These are phyloP conservation scores for Thaumatotibia leucotreta DNA, from an alignment of 1,140 invertebrate species.

Conservation along the genomic window DNA sequence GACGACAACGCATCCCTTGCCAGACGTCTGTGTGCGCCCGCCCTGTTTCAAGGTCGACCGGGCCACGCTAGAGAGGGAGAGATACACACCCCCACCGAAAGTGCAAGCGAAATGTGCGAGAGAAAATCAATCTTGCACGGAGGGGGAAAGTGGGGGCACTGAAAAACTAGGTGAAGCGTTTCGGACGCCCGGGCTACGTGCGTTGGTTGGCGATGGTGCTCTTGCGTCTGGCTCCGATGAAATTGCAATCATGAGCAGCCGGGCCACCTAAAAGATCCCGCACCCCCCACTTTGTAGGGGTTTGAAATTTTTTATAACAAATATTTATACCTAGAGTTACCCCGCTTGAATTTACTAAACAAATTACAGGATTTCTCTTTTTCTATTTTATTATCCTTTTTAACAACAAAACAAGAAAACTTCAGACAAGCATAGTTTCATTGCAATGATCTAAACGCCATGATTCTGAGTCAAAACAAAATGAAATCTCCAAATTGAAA, in stretches of 20 bases:
- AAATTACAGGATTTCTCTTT: too few species aligned
- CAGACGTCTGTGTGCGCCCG: constrained; percentile 41
- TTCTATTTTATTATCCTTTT: too few species aligned
- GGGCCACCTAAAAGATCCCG: background rate
- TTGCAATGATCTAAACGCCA: too few species aligned
- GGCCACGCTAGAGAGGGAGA: constrained; percentile 40
- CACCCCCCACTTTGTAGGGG: background rate
- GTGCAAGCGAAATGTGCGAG: constrained; percentile 68
- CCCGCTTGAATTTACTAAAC: too few species aligned
- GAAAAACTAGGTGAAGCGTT: constrained; percentile 70
- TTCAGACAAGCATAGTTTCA: too few species aligned
- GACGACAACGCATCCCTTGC: constrained; percentile 39
- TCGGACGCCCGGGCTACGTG: constrained; percentile 32
- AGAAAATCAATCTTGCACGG: constrained; percentile 73
- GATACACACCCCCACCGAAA: constrained; percentile 48
- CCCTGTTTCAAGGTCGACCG: constrained; percentile 61
- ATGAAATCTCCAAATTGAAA: too few species aligned
- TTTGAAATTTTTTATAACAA: too few species aligned
- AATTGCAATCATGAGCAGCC: constrained; percentile 7
- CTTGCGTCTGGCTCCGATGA: background rate
- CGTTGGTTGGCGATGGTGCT: constrained; percentile 1
- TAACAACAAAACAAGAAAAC: too few species aligned
- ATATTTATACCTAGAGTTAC: too few species aligned
- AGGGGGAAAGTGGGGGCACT: constrained; percentile 32
- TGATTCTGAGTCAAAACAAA: too few species aligned